Evolutionary conservation across 2,888 invertebrate species (phyloP).

Genomic region (Phragmatobia fuliginosa): DNA sequence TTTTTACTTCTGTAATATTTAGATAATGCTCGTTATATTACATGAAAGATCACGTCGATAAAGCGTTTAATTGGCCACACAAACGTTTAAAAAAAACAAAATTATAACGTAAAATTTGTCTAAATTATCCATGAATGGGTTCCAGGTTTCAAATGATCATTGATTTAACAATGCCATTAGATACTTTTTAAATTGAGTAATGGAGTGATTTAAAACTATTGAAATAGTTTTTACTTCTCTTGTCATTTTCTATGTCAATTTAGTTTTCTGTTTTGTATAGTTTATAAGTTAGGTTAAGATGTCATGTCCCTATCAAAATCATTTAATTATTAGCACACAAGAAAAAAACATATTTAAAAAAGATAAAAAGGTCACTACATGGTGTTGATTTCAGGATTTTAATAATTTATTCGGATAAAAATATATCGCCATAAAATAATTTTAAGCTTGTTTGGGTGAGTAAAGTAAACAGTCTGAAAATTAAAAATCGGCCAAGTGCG

Average conservation of each 20-base stretch:
- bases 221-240: not conserved
- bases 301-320: constrained; percentile 84
- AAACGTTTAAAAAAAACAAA: too few relatives aligned
- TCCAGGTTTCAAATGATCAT: too few relatives aligned
- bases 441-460: constrained; percentile 33
- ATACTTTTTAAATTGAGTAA: not conserved
- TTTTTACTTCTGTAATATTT: not conserved
- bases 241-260: constrained; percentile 30
- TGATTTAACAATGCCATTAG: not conserved
- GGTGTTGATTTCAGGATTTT: constrained; percentile 15
- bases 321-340: constrained; percentile 66
- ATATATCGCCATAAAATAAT: constrained; percentile 7
- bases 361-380: constrained; percentile 46
- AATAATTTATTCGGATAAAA: not conserved
- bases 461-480: constrained; percentile 56
- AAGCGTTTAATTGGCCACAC: too few relatives aligned
- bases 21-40: not conserved
- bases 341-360: constrained; percentile 63
- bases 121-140: too few relatives aligned
- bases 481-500: too few relatives aligned
- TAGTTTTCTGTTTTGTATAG: constrained; percentile 35
- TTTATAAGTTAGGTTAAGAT: constrained; percentile 70
- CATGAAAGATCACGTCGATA: too few relatives aligned
- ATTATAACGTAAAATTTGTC: too few relatives aligned
- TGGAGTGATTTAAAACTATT: constrained; percentile 4